phyloP scores from a whole-genome alignment of 2,113 vertebrate species.

The Heptranchias perlo region DNA sequence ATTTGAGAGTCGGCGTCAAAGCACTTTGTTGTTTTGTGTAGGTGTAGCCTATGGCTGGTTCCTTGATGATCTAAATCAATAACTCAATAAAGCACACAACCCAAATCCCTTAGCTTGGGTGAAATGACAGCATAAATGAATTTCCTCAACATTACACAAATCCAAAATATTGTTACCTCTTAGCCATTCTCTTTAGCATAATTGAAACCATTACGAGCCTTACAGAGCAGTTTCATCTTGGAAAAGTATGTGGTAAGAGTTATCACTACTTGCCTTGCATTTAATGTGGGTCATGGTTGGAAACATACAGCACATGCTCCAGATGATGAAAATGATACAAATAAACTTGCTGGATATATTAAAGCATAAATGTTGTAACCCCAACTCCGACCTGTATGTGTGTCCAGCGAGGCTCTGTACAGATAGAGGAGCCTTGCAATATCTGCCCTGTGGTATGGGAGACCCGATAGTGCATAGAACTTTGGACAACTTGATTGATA shows the following conservation, averaged over 20 bases:
- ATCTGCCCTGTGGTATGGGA: too few species aligned
- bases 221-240: background rate
- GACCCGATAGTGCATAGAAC: background rate
- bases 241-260: background rate
- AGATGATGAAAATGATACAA: background rate
- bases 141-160: background rate
- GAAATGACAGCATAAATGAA: conserved; percentile 9
- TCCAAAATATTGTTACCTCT: background rate
- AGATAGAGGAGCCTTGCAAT: too few species aligned
- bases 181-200: background rate
- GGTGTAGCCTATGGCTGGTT: conserved; percentile 5
- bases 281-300: background rate
- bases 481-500: background rate
- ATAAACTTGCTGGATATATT: background rate
- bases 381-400: background rate
- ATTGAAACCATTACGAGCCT: conserved; percentile 4
- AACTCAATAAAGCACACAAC: background rate
- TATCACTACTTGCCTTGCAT: background rate
- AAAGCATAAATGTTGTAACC: background rate
- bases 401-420: background rate
- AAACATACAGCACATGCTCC: background rate
- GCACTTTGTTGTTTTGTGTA: conserved; percentile 1
- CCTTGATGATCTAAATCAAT: background rate
- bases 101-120: conserved; percentile 8
- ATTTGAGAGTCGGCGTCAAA: conserved; percentile 4